Percentiles rank a stretch among this genome's conserved stretches.
phyloP scores from a whole-genome alignment of 2,888 invertebrate genomes.

The Teleiodes luculella region DNA sequence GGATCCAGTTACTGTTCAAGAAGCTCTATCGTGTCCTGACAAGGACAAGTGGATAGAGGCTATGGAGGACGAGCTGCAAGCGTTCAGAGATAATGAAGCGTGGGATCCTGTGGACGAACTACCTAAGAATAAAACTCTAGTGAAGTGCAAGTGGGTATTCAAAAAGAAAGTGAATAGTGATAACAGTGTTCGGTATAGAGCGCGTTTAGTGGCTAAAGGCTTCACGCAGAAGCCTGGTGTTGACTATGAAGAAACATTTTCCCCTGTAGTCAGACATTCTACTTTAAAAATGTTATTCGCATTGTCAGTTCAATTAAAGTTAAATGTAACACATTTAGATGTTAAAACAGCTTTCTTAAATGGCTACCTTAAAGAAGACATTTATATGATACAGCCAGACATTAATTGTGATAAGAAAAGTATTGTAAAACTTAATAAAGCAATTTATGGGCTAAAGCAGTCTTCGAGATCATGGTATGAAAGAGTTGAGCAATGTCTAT shows the following conservation, averaged over 20 bases:
- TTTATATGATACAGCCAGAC: background rate
- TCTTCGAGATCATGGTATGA: background rate
- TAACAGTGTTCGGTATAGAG: too few relatives aligned
- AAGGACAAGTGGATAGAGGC: background rate
- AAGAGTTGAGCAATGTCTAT: too few relatives aligned
- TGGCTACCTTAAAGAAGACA: background rate
- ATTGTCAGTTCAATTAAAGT: too few relatives aligned
- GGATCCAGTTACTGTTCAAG: background rate
- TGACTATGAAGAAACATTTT: too few relatives aligned
- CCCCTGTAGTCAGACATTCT: too few relatives aligned
- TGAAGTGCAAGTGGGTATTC: background rate
- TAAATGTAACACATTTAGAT: background rate
- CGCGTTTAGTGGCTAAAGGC: too few relatives aligned
- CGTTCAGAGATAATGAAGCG: slow-evolving; percentile 1
- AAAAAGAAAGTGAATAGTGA: too few relatives aligned
- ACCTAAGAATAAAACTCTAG: background rate
- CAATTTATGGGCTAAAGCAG: slow-evolving; percentile 3
- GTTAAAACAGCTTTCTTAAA: background rate
- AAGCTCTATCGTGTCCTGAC: background rate
- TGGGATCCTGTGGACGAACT: background rate
- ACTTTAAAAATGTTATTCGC: too few relatives aligned
- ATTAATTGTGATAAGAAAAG: too few relatives aligned
- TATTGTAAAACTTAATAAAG: background rate
- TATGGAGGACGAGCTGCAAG: background rate
- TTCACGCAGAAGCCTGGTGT: too few relatives aligned